Percentiles rank a stretch among this genome's conserved stretches.
These are phyloP conservation scores for Aegotheles bennettii DNA, from an alignment of 2,113 vertebrate genomes.

Conservation along the genomic window DNA sequence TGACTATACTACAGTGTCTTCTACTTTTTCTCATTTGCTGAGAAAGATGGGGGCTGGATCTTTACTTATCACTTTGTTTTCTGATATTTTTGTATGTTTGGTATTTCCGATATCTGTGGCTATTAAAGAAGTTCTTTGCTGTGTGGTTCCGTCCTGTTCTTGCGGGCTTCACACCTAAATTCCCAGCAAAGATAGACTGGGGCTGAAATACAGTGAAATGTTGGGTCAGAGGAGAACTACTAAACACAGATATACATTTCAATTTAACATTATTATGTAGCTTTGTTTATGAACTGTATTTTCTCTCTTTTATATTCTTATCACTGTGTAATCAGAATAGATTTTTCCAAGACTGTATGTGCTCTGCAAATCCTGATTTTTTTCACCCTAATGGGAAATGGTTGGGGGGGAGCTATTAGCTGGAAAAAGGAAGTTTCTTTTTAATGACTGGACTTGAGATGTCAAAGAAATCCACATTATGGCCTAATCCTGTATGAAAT, in stretches of 20 bases:
- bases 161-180: not conserved
- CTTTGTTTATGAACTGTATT: not conserved
- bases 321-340: not conserved
- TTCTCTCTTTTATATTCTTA: not conserved
- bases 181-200: not conserved
- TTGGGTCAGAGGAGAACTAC: not conserved
- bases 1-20: not conserved
- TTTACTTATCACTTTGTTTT: not conserved
- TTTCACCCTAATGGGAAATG: not conserved
- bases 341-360: not conserved
- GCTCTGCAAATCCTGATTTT: not conserved
- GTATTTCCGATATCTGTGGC: not conserved
- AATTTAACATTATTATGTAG: not conserved
- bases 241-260: not conserved
- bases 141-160: not conserved
- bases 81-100: not conserved
- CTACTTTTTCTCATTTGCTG: not conserved
- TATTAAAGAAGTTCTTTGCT: not conserved
- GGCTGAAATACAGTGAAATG: not conserved
- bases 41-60: not conserved
- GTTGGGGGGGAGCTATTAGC: not conserved
- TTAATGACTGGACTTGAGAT: not conserved
- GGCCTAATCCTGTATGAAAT: constrained; percentile 11
- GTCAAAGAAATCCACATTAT: not conserved
- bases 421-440: not conserved